A percentile compares a stretch with the other conserved stretches of the same genome.
Conservation (phyloP, 1,140 invertebrate genomes). For the Diorhabda elongata region DNA sequence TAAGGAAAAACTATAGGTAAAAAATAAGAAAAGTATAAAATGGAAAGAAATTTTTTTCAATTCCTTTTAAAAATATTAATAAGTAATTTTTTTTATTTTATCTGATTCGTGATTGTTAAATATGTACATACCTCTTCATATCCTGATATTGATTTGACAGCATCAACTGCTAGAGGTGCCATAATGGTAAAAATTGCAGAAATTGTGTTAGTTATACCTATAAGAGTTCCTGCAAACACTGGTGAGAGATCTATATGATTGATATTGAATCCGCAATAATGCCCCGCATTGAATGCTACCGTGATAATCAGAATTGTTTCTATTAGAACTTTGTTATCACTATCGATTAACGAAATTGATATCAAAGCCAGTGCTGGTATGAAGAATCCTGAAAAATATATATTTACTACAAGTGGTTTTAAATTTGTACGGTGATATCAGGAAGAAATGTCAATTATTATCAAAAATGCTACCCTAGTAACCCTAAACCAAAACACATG, state of each 20-base stretch:
- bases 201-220: slow-evolving; percentile 72
- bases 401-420: no score
- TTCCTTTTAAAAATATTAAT: background rate
- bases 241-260: slow-evolving; percentile 70
- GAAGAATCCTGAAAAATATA: slow-evolving; percentile 49
- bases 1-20: background rate
- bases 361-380: slow-evolving; percentile 58
- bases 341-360: slow-evolving; percentile 55
- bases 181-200: slow-evolving; percentile 51
- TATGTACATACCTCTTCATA: slow-evolving; percentile 13
- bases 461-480: no score
- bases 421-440: no score
- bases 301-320: slow-evolving; percentile 60
- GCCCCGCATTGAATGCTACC: slow-evolving; percentile 69
- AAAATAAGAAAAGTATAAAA: background rate
- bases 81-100: background rate
- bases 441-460: no score
- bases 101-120: background rate
- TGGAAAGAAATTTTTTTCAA: background rate
- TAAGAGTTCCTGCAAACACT: slow-evolving; percentile 64
- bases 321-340: slow-evolving; percentile 46
- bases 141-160: slow-evolving; percentile 23
- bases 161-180: slow-evolving; percentile 46
- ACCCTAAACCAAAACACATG: no score
- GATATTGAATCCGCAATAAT: slow-evolving; percentile 62